Conservation (phyloP, 2,797 vertebrate species). For the Gymnothorax javanicus region DNA sequence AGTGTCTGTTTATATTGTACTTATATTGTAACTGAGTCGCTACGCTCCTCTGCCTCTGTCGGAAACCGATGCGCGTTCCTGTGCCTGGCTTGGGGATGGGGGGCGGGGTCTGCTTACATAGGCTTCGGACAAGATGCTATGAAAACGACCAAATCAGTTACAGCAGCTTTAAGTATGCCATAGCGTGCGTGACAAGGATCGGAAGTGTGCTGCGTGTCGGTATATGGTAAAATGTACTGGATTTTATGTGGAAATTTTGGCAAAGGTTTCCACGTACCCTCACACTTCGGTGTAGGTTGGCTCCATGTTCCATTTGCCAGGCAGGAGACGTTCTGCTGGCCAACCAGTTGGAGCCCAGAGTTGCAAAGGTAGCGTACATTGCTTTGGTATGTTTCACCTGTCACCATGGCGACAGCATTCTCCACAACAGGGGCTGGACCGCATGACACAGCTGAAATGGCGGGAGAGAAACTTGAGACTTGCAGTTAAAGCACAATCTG, state of each 20-base stretch:
- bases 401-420: conserved; percentile 67
- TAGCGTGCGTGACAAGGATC: too few relatives aligned
- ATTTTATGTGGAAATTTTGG: not conserved
- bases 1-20: too few relatives aligned
- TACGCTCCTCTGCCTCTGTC: too few relatives aligned
- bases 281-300: conserved; percentile 81
- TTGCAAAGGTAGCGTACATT: conserved; percentile 76
- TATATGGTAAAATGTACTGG: too few relatives aligned
- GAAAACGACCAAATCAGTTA: not conserved
- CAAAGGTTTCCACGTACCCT: conserved; percentile 56
- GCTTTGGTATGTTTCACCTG: conserved; percentile 64
- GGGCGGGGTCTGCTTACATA: not conserved
- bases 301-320: conserved; percentile 85
- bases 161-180: too few relatives aligned
- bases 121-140: not conserved
- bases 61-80: too few relatives aligned
- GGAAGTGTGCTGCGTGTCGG: too few relatives aligned
- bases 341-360: conserved; percentile 73
- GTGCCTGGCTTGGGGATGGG: too few relatives aligned
- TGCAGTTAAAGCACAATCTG: not conserved
- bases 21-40: too few relatives aligned
- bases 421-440: conserved; percentile 73
- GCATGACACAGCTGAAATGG: conserved; percentile 70
- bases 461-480: conserved; percentile 20
- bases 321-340: conserved; percentile 76